A percentile compares a stretch with the other conserved stretches of the same genome.
Evolutionary conservation across 1,140 invertebrate species (phyloP).

Genomic region (Paramacrobiotus metropolitanus): DNA sequence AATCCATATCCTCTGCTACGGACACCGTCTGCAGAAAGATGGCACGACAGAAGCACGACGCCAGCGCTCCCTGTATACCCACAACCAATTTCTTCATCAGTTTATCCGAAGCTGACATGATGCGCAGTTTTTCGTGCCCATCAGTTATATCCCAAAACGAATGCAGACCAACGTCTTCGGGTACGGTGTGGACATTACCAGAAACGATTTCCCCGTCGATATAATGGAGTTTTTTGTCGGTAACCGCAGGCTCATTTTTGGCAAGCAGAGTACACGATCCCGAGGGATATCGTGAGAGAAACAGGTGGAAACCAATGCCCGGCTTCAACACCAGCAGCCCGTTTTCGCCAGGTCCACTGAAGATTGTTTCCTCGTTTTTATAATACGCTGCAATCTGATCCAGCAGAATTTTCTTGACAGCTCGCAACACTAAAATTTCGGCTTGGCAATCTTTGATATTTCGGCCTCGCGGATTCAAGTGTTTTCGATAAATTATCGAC

Average conservation of each 20-base stretch:
- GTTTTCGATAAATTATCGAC: not conserved
- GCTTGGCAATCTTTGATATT: not conserved
- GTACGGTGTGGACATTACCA: not conserved
- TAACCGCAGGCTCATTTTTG: not conserved
- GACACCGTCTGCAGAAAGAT: not conserved
- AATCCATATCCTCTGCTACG: not conserved
- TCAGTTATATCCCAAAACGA: not conserved
- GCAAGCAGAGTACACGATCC: not conserved
- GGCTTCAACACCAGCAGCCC: not conserved
- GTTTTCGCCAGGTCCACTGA: not conserved
- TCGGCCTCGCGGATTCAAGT: not conserved
- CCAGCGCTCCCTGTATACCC: not conserved
- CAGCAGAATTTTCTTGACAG: not conserved
- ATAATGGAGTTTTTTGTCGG: not conserved
- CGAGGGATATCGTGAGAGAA: not conserved
- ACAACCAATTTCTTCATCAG: not conserved
- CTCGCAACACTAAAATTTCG: not conserved
- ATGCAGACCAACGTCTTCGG: not conserved
- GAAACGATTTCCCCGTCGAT: not conserved
- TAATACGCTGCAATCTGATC: not conserved
- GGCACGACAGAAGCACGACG: not conserved
- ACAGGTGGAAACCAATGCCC: constrained; percentile 1
- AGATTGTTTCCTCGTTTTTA: not conserved
- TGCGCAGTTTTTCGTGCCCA: not conserved
- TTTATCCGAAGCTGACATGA: not conserved